phyloP scores from a whole-genome alignment of 2,888 invertebrate species.

The Thalpophila matura region DNA sequence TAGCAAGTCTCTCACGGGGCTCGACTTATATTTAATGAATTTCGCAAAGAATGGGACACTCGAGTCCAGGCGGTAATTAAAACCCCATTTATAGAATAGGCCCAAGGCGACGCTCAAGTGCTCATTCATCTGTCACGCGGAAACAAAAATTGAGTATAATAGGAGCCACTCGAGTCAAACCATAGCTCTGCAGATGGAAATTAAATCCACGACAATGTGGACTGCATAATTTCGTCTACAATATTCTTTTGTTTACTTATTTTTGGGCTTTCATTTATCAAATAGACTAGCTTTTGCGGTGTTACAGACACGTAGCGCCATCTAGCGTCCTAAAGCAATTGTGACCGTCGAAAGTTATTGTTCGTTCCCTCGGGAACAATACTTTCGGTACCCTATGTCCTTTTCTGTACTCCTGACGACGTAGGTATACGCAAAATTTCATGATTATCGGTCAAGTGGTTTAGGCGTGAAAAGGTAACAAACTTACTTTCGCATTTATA shows the following conservation, averaged over 20 bases:
- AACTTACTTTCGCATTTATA: no score
- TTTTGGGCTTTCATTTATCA: conserved; percentile 11
- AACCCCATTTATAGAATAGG: conserved; percentile 75
- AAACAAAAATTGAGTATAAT: conserved; percentile 63
- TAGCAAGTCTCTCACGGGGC: conserved; percentile 64
- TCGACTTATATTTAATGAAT: conserved; percentile 73
- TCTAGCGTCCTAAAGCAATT: no score
- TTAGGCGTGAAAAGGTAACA: no score
- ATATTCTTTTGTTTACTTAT: conserved; percentile 20
- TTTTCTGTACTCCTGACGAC: no score
- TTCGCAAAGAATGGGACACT: conserved; percentile 73
- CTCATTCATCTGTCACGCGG: conserved; percentile 57
- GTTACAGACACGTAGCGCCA: no score
- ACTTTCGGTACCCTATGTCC: no score
- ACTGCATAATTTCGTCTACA: conserved; percentile 6
- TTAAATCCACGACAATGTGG: conserved; percentile 19
- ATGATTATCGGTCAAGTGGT: no score
- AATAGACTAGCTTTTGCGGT: no score
- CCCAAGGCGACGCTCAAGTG: conserved; percentile 57
- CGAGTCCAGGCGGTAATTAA: conserved; percentile 75
- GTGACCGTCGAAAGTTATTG: no score
- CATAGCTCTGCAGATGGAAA: conserved; percentile 30
- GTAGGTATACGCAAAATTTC: no score
- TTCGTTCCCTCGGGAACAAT: no score
- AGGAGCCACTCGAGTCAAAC: conserved; percentile 26